Percentiles rank a stretch among this genome's conserved stretches.
Evolutionary conservation across 2,797 vertebrate genomes (phyloP).

Genomic region (Aldrovandia affinis): DNA sequence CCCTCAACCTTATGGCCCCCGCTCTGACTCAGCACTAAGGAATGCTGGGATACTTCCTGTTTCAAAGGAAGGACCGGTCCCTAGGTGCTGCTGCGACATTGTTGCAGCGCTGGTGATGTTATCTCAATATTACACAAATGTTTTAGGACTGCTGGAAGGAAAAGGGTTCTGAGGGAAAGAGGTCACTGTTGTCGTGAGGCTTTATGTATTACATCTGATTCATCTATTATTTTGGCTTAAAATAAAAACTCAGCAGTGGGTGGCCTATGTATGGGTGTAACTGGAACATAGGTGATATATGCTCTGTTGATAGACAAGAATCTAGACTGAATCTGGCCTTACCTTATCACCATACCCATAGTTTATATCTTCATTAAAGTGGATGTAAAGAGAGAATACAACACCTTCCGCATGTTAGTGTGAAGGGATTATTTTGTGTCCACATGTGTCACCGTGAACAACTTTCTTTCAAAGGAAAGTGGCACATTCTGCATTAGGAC

Average conservation of each 20-base stretch:
- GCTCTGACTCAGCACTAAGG: constrained; percentile 15
- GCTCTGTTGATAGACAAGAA: too few relatives aligned
- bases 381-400: too few relatives aligned
- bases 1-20: neutral
- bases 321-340: too few relatives aligned
- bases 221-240: neutral
- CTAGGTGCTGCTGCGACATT: neutral
- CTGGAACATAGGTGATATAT: too few relatives aligned
- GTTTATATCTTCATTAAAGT: too few relatives aligned
- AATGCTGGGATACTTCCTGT: constrained; percentile 19
- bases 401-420: too few relatives aligned
- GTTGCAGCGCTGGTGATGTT: neutral
- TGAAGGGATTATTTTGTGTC: too few relatives aligned
- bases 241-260: neutral
- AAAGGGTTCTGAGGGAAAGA: neutral
- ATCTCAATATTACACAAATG: neutral
- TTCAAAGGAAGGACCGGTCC: constrained; percentile 6
- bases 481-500: too few relatives aligned
- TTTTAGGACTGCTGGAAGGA: neutral
- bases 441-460: too few relatives aligned
- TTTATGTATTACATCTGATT: neutral
- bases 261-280: neutral
- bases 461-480: neutral
- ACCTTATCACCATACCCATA: too few relatives aligned
- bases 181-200: neutral